Evolutionary conservation across 1,140 invertebrate species (phyloP), one percentile per base, ranked within the genome.

Genomic region (Contarinia nasturtii): DNA sequence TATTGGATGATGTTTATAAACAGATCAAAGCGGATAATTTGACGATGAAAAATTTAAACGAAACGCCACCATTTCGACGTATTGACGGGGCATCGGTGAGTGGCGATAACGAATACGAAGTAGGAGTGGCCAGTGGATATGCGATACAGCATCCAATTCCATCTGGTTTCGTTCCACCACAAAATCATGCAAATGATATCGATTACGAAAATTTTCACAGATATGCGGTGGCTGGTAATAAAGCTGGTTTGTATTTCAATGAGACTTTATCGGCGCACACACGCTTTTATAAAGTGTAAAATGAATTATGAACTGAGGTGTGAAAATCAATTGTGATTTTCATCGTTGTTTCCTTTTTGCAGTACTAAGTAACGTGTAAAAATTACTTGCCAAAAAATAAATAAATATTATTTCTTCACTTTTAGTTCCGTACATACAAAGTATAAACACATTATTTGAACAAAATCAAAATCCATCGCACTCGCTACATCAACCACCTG

Each of bases 1-100:
- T 72, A 11, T 52, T 78, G 18, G 71, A 77, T 51, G 75, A 78
- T 50, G 65, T 78, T 27, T 74, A 76, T 55, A 64, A 65, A 48
- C 73, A 76, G 50, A 71, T 42, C 17, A 17, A 12, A 14, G 12
- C 17, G 4, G 36, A 17, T 38, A n/a, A n/a, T 38, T n/a, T 14
- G 14, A 17, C 22, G 33, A 46, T 18, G 22, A 14, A 37, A 20
- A 20, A 11, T 19, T 15, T 40, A 20, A 33, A 37, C 21, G 20
- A 18, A 15, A 40, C 37, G 3, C 14, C 14, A 14, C 33, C 7
- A 19, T 20, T 40, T 27, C 15, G 17, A 33, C 18, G 27, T 34
- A 11, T 7, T 14, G 50, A 49, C 43, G 48, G 27, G 10, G 27
- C 27, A 27, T 5, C 27, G 27, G 10, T 10, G 27, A 57, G 67